Percentiles rank a stretch among this genome's conserved stretches.
Conservation (phyloP, 2,113 vertebrate species). For the Nesoenas mayeri region DNA sequence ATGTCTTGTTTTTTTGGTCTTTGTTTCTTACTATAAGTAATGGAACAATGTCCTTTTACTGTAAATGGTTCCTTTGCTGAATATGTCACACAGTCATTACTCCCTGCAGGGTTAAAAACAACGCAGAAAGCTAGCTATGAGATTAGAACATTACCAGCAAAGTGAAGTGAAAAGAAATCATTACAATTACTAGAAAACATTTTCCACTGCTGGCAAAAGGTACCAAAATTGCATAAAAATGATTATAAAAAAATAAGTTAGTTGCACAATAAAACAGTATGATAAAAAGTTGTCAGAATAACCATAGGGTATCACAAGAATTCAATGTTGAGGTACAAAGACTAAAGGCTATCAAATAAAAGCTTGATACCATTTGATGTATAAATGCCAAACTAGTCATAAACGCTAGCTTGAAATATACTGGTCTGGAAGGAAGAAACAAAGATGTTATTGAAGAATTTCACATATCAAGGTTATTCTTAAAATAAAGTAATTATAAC, state of each 20-base stretch:
- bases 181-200: neutral
- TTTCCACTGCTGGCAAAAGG: neutral
- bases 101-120: slow-evolving; percentile 46
- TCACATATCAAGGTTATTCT: neutral
- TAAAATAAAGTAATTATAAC: neutral
- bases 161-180: neutral
- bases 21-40: slow-evolving; percentile 30
- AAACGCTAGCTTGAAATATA: neutral
- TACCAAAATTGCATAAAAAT: neutral
- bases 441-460: neutral
- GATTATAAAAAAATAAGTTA: neutral
- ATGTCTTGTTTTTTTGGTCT: neutral
- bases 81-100: slow-evolving; percentile 11
- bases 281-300: neutral
- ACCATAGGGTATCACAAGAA: neutral
- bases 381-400: neutral
- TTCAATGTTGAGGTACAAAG: neutral
- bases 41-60: slow-evolving; percentile 33
- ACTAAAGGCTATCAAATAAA: neutral
- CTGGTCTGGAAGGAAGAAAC: neutral
- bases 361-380: neutral
- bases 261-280: neutral
- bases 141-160: slow-evolving; percentile 5
- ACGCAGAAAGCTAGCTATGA: neutral
- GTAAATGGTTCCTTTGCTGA: slow-evolving; percentile 18